These are phyloP conservation scores for Chaetoderma sp. DNA, from an alignment of 2,888 invertebrate species.

Conservation along the genomic window DNA sequence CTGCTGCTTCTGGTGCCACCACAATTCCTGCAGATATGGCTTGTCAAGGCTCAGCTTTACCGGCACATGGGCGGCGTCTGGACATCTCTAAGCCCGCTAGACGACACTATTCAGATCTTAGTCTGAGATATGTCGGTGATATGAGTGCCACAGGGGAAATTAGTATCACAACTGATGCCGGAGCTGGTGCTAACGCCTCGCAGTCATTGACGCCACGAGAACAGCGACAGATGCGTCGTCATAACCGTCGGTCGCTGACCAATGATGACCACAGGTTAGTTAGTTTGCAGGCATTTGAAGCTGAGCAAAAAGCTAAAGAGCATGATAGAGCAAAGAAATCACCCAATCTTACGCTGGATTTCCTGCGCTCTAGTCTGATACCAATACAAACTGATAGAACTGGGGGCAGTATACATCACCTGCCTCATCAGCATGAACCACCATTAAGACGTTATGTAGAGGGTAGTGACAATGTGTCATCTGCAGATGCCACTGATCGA, in stretches of 20 bases:
- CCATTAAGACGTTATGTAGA: constrained; percentile 51
- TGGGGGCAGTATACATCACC: background rate
- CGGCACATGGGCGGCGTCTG: too few species aligned
- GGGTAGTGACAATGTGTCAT: constrained; percentile 49
- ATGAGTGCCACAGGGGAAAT: background rate
- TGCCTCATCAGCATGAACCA: background rate
- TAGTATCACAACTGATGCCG: background rate
- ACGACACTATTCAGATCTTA: constrained; percentile 60
- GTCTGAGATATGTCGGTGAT: constrained; percentile 52
- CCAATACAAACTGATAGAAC: background rate
- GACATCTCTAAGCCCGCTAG: constrained; percentile 26
- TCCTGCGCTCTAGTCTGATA: background rate
- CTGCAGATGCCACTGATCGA: background rate
- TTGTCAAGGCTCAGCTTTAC: too few species aligned
- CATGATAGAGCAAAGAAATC: background rate
- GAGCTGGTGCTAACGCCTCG: too few species aligned
- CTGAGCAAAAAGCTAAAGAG: too few species aligned
- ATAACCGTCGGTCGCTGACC: background rate
- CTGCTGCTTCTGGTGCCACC: too few species aligned
- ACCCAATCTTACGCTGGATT: background rate
- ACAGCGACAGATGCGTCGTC: background rate
- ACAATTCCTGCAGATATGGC: too few species aligned
- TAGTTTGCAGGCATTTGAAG: background rate
- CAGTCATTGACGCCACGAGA: background rate
- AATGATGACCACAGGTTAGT: constrained; percentile 2